Percentiles rank a stretch among this genome's conserved stretches.
These are phyloP conservation scores for Tupiocoris notatus DNA, from an alignment of 2,888 invertebrate species.

Conservation along the genomic window DNA sequence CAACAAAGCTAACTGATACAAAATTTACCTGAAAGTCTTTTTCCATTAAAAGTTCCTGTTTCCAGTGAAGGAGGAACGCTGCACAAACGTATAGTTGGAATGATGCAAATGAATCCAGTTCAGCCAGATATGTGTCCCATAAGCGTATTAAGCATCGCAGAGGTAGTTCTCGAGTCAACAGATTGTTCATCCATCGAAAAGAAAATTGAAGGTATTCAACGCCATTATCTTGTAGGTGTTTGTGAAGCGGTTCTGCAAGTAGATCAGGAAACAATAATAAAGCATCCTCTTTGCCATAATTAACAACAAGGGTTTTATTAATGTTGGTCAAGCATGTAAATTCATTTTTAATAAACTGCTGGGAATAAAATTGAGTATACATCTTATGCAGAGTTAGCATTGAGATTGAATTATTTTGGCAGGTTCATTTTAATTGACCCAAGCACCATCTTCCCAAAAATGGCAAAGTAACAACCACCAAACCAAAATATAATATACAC, in stretches of 20 bases:
- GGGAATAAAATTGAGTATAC: no score
- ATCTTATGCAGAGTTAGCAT: no score
- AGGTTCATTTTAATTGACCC: no score
- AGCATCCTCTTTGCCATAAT: no score
- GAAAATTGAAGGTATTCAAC: constrained; percentile 96
- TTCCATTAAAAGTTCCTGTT: constrained; percentile 82
- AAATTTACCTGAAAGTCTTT: constrained; percentile 87
- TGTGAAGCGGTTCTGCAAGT: constrained; percentile 76
- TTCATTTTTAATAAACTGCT: no score
- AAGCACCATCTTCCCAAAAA: no score
- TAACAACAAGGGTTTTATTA: no score
- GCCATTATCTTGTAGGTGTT: constrained; percentile 86
- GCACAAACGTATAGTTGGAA: constrained; percentile 99
- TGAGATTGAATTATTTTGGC: no score
- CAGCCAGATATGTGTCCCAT: constrained; percentile 98
- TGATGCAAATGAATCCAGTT: constrained; percentile 91
- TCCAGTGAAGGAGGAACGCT: constrained; percentile 95
- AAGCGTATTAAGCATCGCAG: constrained; percentile 93
- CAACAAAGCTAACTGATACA: background rate
- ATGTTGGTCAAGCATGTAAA: no score
- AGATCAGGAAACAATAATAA: no score
- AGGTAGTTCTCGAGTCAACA: constrained; percentile 94
- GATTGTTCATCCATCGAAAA: constrained; percentile 99
- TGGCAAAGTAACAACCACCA: no score
- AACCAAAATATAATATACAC: no score